Percentiles rank a stretch among this genome's conserved stretches.
These are phyloP conservation scores for Gnathochromis pfefferi DNA, from an alignment of 2,113 vertebrate genomes.

Conservation along the genomic window DNA sequence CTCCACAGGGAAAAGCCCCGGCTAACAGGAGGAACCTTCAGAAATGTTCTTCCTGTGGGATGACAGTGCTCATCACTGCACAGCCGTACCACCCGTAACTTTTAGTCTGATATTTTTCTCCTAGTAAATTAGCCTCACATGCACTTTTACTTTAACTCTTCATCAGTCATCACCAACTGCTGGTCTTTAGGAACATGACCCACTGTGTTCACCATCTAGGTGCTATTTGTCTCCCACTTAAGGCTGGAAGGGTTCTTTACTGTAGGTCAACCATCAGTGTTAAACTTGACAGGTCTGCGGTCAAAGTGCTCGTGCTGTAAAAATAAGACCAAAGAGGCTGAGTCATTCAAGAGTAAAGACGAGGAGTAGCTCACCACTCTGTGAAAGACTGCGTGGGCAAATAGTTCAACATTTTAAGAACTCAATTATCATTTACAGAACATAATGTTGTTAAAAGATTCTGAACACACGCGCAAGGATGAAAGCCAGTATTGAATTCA, in stretches of 20 bases:
- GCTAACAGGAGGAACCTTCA: not conserved
- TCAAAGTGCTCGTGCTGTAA: not conserved
- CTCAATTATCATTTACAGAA: not conserved
- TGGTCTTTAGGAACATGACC: not conserved
- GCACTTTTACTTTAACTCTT: not conserved
- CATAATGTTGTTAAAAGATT: not conserved
- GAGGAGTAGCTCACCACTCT: not conserved
- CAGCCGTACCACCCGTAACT: fast-evolving
- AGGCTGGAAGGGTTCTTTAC: not conserved
- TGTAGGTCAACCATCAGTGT: not conserved
- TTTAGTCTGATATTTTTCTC: not conserved
- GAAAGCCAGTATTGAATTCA: not conserved
- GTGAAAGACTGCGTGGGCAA: not conserved
- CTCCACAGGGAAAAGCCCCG: not conserved
- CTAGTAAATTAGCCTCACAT: not conserved
- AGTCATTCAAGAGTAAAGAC: not conserved
- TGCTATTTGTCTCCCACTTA: not conserved
- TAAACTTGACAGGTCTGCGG: not conserved
- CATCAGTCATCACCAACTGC: not conserved
- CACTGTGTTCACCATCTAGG: not conserved
- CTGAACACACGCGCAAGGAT: not conserved
- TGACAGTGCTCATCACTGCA: not conserved
- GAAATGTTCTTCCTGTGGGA: not conserved
- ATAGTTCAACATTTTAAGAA: not conserved
- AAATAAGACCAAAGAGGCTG: not conserved